Evolutionary conservation across 2,113 vertebrate species (phyloP).

Genomic region (Phyllostomus hastatus): DNA sequence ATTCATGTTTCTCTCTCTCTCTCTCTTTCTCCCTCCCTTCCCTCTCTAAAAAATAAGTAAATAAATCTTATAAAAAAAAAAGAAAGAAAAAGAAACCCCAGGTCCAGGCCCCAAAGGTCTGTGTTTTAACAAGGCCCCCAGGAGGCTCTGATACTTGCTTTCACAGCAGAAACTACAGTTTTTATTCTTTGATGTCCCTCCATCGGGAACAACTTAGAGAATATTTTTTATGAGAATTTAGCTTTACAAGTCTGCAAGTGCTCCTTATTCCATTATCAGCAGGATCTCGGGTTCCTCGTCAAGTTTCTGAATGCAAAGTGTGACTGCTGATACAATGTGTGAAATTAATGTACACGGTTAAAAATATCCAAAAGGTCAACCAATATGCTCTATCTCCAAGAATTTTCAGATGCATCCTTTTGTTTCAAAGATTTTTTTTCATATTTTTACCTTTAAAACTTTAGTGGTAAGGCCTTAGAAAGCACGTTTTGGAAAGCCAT

Average conservation of each 20-base stretch:
- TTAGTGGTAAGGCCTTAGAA: not conserved
- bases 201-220: not conserved
- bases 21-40: too few relatives aligned
- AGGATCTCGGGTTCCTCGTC: not conserved
- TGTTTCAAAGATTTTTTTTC: not conserved
- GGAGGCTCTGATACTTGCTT: not conserved
- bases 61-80: too few relatives aligned
- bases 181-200: not conserved
- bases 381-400: not conserved
- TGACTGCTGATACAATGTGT: not conserved
- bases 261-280: not conserved
- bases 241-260: not conserved
- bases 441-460: constrained; percentile 2
- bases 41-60: too few relatives aligned
- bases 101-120: not conserved
- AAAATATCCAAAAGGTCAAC: not conserved
- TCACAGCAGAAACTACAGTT: not conserved
- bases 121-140: not conserved
- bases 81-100: not conserved
- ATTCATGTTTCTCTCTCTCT: too few relatives aligned
- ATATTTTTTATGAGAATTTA: not conserved
- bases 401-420: not conserved
- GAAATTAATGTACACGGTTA: not conserved
- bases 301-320: constrained; percentile 7
- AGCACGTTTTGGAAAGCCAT: not conserved